phyloP scores from a whole-genome alignment of 2,113 vertebrate genomes.

The Uropsilus gracilis region DNA sequence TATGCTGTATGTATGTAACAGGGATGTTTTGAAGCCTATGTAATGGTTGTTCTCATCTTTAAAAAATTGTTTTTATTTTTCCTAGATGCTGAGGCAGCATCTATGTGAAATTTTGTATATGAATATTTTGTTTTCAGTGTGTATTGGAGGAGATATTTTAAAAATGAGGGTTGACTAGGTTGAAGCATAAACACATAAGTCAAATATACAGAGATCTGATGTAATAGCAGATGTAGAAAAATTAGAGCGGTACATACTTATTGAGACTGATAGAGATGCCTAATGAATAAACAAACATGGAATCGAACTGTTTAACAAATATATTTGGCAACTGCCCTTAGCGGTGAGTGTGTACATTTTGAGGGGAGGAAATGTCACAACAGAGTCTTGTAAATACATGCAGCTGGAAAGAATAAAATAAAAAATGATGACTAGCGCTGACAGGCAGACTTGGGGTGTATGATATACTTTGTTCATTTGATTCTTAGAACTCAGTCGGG shows the following conservation, averaged over 20 bases:
- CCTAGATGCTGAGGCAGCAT: not conserved
- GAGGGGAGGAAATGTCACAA: slow-evolving; percentile 87
- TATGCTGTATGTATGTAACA: not conserved
- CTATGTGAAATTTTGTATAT: not conserved
- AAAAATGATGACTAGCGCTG: slow-evolving; percentile 92
- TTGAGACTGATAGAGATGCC: slow-evolving; percentile 77
- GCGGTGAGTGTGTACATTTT: slow-evolving; percentile 81
- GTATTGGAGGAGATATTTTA: slow-evolving; percentile 52
- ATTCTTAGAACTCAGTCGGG: slow-evolving; percentile 99
- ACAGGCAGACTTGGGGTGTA: slow-evolving; percentile 94
- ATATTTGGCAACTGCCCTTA: slow-evolving; percentile 82
- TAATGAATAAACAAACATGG: slow-evolving; percentile 84
- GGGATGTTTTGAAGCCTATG: slow-evolving; percentile 55
- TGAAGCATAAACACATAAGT: slow-evolving; percentile 52
- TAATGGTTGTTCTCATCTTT: slow-evolving; percentile 53
- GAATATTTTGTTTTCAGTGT: slow-evolving; percentile 51
- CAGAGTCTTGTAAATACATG: slow-evolving; percentile 91
- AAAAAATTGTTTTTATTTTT: not conserved
- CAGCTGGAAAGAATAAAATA: slow-evolving; percentile 92
- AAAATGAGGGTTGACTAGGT: slow-evolving; percentile 2
- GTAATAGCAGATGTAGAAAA: slow-evolving; percentile 62
- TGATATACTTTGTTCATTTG: slow-evolving; percentile 97
- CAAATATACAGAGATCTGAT: slow-evolving; percentile 58
- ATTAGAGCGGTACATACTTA: slow-evolving; percentile 81
- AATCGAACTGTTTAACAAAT: slow-evolving; percentile 76